Evolutionary conservation across 2,113 vertebrate species (phyloP).

Genomic region (Bos javanicus): DNA sequence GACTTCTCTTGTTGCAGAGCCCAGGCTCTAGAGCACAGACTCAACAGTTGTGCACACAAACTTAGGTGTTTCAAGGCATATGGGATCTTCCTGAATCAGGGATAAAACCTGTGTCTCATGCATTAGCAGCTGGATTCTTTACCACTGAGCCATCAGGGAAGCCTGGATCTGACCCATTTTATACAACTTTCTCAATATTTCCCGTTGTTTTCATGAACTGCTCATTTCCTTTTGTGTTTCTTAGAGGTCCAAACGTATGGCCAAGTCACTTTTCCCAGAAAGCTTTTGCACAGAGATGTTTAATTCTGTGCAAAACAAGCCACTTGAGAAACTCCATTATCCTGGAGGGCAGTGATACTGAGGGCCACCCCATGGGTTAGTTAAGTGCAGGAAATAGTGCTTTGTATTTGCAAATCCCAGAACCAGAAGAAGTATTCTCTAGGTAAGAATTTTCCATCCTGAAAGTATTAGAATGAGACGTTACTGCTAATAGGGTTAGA

Average conservation of each 20-base stretch:
- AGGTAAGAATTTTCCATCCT: constrained; percentile 3
- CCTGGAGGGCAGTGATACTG: neutral
- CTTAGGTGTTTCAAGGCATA: neutral
- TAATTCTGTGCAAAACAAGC: neutral
- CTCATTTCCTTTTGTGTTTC: neutral
- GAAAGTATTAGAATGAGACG: neutral
- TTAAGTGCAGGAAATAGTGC: neutral
- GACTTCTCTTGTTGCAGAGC: neutral
- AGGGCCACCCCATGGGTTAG: neutral
- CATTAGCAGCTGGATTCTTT: neutral
- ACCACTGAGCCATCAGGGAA: neutral
- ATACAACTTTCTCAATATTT: neutral
- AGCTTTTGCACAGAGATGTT: neutral
- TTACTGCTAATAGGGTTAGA: constrained; percentile 24
- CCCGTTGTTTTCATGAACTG: neutral
- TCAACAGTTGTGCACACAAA: neutral
- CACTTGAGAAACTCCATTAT: neutral
- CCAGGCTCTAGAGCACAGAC: neutral
- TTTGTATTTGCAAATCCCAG: neutral
- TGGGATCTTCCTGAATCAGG: neutral
- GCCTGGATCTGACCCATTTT: neutral
- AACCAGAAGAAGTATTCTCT: neutral
- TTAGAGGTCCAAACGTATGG: neutral
- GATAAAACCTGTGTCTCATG: neutral
- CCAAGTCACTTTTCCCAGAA: neutral